Base-by-base conservation (phyloP, 2,888 invertebrate genomes). In the Choreutis nemorana region DNA sequence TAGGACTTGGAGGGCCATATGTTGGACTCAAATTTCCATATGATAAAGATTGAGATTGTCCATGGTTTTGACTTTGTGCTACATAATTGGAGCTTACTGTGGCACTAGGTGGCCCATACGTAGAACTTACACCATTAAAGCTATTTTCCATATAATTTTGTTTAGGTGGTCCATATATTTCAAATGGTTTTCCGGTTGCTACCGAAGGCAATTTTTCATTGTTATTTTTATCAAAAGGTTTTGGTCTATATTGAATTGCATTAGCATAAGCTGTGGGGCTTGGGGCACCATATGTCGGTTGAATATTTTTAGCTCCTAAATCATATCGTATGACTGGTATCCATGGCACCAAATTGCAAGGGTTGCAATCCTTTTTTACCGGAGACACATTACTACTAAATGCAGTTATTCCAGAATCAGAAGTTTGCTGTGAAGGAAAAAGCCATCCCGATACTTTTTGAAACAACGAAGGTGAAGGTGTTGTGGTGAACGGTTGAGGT, bases 261-360 rank as follows among this genome's bases (percentile, higher is more conserved):
- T 60, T 62, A 3, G 55, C 42, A 26, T 55, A 52, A 22, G 66
- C 63, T 16, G 72, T 75, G 4, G 67, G 66, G 48, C 67, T 71
- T 1, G 75, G 73, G 3, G 71, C 65, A 8, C 75, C 73, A 32
- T 78, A 75, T 2, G 73, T 70, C 2, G 75, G 64, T 31, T 55
- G 48, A 34, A 48, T 31, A 53, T 56, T 67, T 60, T 68, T 64
- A 42, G 57, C 51, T 41, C 61, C 62, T 53, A 67, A 45, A 48
- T 72, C 68, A 51, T 75, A 80, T 59, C 65, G 67, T 44, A 78
- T 65, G 37, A 91, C 84, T 20, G 92, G 92, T 44, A 90, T 83
- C 92, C 92, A 92, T 34, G 92, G 91, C 48, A 86, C 83, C 55
- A 84, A 82, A 56, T 91, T 90, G 51, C 92, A 92, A 30, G 88